Evolutionary conservation across 2,797 vertebrate species (phyloP).

Genomic region (Helostoma temminkii): DNA sequence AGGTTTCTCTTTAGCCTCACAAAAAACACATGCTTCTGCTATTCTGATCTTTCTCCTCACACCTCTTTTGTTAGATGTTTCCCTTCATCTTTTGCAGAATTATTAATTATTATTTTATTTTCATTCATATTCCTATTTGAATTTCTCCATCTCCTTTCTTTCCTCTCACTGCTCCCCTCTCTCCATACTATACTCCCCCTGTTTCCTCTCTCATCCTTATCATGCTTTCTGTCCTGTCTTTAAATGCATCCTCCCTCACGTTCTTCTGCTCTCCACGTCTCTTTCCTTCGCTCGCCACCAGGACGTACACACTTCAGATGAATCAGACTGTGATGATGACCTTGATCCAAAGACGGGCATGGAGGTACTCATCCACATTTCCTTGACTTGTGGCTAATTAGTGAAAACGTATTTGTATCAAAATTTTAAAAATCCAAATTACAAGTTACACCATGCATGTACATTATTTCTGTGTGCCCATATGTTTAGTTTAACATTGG

Average conservation of each 20-base stretch:
- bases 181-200: no score
- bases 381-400: no score
- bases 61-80: no score
- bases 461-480: no score
- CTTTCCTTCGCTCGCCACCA: slow-evolving; percentile 71
- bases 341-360: slow-evolving; percentile 97
- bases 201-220: no score
- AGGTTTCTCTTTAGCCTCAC: background rate
- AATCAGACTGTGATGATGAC: slow-evolving; percentile 98
- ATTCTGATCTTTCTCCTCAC: background rate
- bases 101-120: no score
- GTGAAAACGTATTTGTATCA: no score
- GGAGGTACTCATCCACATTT: slow-evolving; percentile 86
- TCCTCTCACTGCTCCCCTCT: no score
- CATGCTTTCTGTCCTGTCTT: no score
- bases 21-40: background rate
- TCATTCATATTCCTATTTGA: background rate
- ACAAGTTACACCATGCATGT: no score
- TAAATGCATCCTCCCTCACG: no score
- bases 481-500: background rate
- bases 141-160: background rate
- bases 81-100: background rate
- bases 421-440: no score
- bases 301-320: slow-evolving; percentile 97
- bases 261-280: background rate